These are phyloP conservation scores for Seriola aureovittata DNA, from an alignment of 2,113 vertebrate genomes.

Conservation along the genomic window DNA sequence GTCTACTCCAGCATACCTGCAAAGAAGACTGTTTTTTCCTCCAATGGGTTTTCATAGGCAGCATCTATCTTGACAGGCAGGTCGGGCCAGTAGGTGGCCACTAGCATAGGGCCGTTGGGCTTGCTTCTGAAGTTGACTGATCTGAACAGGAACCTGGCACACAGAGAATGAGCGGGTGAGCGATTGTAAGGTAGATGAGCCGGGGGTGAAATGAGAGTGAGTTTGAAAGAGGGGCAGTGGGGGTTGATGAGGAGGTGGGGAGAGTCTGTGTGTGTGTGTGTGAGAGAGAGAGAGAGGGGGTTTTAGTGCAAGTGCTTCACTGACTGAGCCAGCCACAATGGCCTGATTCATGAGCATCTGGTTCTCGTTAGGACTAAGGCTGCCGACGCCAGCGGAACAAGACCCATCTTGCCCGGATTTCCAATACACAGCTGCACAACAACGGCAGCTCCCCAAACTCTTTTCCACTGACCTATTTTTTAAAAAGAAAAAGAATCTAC, in stretches of 20 bases:
- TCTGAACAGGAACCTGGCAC: conserved; percentile 94
- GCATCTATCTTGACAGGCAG: conserved; percentile 94
- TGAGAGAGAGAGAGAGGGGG: conserved; percentile 14
- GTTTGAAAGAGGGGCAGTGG: conserved; percentile 35
- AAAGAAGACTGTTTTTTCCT: conserved; percentile 96
- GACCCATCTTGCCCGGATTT: conserved; percentile 82
- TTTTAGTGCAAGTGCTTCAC: conserved; percentile 72
- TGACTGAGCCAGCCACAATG: conserved; percentile 84
- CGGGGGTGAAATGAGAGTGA: conserved; percentile 34
- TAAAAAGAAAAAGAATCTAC: conserved; percentile 56
- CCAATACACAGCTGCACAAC: conserved; percentile 82
- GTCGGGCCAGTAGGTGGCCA: conserved; percentile 97
- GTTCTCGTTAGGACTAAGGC: conserved; percentile 82
- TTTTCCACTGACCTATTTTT: conserved; percentile 87
- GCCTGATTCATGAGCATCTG: conserved; percentile 89
- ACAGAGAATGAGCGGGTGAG: conserved; percentile 49
- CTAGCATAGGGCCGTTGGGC: conserved; percentile 92
- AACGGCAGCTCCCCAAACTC: conserved; percentile 76
- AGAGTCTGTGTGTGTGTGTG: conserved; percentile 3
- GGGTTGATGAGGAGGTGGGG: conserved; percentile 29
- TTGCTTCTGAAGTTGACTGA: conserved; percentile 89
- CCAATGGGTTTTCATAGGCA: conserved; percentile 94
- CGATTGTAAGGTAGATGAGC: conserved; percentile 23
- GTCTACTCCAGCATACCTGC: conserved; percentile 85
- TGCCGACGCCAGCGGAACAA: conserved; percentile 83